Percentiles rank a stretch among this genome's conserved stretches.
Evolutionary conservation across 2,797 vertebrate species (phyloP).

Genomic region (Anabas testudineus): DNA sequence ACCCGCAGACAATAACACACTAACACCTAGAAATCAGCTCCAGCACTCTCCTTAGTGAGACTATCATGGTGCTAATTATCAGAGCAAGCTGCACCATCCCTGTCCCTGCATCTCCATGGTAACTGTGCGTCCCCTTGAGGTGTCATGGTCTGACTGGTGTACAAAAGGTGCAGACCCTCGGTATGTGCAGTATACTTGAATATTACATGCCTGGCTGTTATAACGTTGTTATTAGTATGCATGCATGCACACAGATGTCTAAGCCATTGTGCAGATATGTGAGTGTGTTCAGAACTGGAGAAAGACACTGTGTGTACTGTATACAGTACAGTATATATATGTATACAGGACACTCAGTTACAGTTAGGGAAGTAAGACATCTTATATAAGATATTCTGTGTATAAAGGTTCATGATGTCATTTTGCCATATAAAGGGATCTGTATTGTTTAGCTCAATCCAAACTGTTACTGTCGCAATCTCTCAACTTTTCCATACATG

Average conservation of each 20-base stretch:
- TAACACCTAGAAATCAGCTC: slow-evolving; percentile 15
- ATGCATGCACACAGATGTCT: slow-evolving; percentile 8
- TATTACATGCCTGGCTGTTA: slow-evolving; percentile 2
- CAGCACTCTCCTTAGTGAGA: slow-evolving; percentile 50
- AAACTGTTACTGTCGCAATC: too few species aligned
- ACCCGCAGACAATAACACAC: slow-evolving; percentile 4
- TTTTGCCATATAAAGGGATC: too few species aligned
- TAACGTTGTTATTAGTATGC: neutral
- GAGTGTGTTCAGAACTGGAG: too few species aligned
- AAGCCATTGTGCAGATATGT: neutral
- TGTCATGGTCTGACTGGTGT: slow-evolving; percentile 35
- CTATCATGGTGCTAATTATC: slow-evolving; percentile 47
- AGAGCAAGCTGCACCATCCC: slow-evolving; percentile 40
- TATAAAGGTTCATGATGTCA: too few species aligned
- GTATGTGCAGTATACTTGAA: neutral
- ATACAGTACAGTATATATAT: too few species aligned
- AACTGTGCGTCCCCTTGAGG: slow-evolving; percentile 58
- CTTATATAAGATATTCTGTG: too few species aligned
- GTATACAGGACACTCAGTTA: neutral
- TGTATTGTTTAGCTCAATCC: too few species aligned
- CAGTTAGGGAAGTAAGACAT: too few species aligned
- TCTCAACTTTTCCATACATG: too few species aligned
- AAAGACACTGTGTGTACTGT: too few species aligned
- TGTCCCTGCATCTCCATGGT: slow-evolving; percentile 70
- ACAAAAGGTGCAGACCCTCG: slow-evolving; percentile 41